Base-by-base conservation (phyloP, 1,140 invertebrate genomes). In the Drosophila pseudoobscura region DNA sequence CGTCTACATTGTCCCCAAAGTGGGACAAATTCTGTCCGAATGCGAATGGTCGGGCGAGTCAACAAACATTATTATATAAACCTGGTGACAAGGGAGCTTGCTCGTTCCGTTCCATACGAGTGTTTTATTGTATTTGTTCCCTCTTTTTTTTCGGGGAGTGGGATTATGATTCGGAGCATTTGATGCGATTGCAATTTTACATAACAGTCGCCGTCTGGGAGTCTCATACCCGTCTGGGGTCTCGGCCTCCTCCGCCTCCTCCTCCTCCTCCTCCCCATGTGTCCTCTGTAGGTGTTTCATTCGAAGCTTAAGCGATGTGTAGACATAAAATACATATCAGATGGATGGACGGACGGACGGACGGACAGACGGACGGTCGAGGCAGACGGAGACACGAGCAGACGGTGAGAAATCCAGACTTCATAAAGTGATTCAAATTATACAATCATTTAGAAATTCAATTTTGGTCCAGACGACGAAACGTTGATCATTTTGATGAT, bases 11-110 rank as follows among this genome's bases (percentile, higher is more conserved):
- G 65, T 78, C 57, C 39, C 52, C 79, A 71, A 88, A 89, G 84
- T 88, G 83, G 83, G 84, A 76, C 83, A 88, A 88, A 88, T 88
- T 88, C 72, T 82, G 83, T 83, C 78, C 83, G 75, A 79, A 78
- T 69, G 52, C 83, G 75, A 79, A 78, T 69, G 52, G 71, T 69
- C 52, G 46, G 55, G 62, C 47, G 57, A 72, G 61, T 66, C 63
- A 88, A 88, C 87, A 88, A 88, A 88, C 78, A 88, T 73, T 88
- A 88, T 88, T 89, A 88, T 88, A 89, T 84, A 88, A 83, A 84
- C 60, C 75, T 76, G 68, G 60, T 52, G 66, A 61, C 74, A 65
- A 76, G 50, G 76, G 71, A 61, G 65, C 41, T 65, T 83, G 58
- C 41, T 83, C 58, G 66, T 78, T 77, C 60, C 68, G 57, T 58